Base-by-base conservation (phyloP, 1,140 invertebrate species). In the Achroia grisella region DNA sequence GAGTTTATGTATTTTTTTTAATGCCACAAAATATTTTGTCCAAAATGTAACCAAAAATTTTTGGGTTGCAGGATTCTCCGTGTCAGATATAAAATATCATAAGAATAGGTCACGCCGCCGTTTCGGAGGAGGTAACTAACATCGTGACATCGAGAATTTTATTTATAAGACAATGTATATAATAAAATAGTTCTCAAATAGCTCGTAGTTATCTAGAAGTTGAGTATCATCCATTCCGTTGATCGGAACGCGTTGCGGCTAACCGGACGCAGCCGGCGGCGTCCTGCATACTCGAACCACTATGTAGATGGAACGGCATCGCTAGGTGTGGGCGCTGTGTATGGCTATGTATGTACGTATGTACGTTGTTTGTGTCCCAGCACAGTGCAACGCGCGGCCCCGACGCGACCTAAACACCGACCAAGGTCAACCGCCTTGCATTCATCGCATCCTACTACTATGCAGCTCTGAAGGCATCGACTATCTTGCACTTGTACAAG, bases 321-420 rank as follows among this genome's bases (percentile, higher is more conserved):
- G 52, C 53, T 46, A 53, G 52, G 39, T 50, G 43, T 71, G 66
- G 49, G 44, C n/a, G n/a, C n/a, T n/a, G n/a, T n/a, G n/a, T 70
- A 67, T 66, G 53, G 56, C 6, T 23, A 23, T 23, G 17, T 23
- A 9, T 37, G 17, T 35, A 35, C 33, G 33, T 75, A 71, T 77
- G 61, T 82, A 70, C 59, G 70, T 79, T 79, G 78, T 79, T 82
- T 79, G 75, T 79, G 70, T 71, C 63, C 51, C 62, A 62, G 44
- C 57, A 55, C 68, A 59, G 71, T 74, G 74, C 77, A 74, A 70
- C 61, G 74, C 48, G 72, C 73, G 77, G 71, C 77, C 74, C 48
- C 77, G 77, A 77, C 74, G 74, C 58, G 65, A 51, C 60, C 66
- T 79, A 82, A 82, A 82, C 78, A 81, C 60, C 61, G 49, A 61